Evolutionary conservation across 2,888 invertebrate species (phyloP).

Genomic region (Marronus borbonicus): DNA sequence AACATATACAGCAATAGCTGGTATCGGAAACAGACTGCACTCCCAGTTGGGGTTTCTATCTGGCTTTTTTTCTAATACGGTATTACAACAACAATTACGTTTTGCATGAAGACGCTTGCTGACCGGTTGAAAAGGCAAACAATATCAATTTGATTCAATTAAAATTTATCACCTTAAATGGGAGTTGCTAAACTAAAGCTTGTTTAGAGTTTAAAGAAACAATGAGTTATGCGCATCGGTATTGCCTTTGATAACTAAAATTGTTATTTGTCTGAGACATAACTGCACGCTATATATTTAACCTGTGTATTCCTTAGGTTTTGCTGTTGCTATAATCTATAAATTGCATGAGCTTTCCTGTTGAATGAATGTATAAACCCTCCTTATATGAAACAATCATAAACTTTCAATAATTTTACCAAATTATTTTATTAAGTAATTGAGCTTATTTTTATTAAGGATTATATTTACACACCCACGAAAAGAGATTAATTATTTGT

Average conservation of each 20-base stretch:
- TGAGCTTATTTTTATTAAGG: too few relatives aligned
- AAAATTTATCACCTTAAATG: slow-evolving; percentile 36
- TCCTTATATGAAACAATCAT: too few relatives aligned
- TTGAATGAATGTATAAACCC: too few relatives aligned
- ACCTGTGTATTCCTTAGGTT: too few relatives aligned
- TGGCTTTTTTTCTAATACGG: slow-evolving; percentile 15
- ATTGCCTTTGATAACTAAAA: slow-evolving; percentile 4
- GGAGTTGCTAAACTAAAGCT: slow-evolving; percentile 6
- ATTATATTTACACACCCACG: too few relatives aligned
- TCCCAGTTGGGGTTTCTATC: slow-evolving; percentile 42
- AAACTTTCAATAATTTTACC: too few relatives aligned
- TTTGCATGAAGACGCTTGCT: slow-evolving; percentile 10
- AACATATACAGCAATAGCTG: slow-evolving; percentile 54
- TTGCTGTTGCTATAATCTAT: too few relatives aligned
- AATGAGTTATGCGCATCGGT: slow-evolving; percentile 18
- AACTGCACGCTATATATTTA: not conserved
- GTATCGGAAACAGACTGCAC: slow-evolving; percentile 51
- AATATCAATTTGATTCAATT: slow-evolving; percentile 39
- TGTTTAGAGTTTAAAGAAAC: slow-evolving; percentile 3
- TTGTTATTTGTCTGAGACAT: not conserved
- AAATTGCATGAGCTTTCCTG: too few relatives aligned
- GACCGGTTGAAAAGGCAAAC: slow-evolving; percentile 18
- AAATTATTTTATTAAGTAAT: too few relatives aligned
- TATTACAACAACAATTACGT: slow-evolving; percentile 22
- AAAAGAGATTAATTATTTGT: too few relatives aligned